Base-by-base conservation (phyloP, 2,888 invertebrate genomes). In the Beris morrisii region DNA sequence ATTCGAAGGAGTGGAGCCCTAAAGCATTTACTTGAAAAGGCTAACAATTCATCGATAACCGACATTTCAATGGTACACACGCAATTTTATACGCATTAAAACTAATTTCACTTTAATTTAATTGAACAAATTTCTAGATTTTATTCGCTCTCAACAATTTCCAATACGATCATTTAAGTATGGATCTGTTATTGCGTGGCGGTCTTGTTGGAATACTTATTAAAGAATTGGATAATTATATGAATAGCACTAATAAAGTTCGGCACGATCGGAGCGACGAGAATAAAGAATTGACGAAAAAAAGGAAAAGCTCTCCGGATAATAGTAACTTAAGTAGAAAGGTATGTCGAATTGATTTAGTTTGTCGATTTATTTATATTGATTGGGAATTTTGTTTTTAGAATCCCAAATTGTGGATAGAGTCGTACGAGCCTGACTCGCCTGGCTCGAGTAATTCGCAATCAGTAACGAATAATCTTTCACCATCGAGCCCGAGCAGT, bases 191-290 rank as follows among this genome's bases (percentile, higher is more conserved):
- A 82, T 77, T 84, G 65, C 80, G 83, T 73, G 84, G 84, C 71
- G 85, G 84, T 64, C 80, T 82, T 65, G 83, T 84, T 4, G 79
- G 83, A 1, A 81, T 84, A 70, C 73, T 86, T 64, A 78, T 85
- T 15, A 80, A 81, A 64, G 79, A 82, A 48, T 73, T 86, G 32
- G 80, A 78, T 63, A 73, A 72, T 12, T 80, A 76, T 70, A 57
- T 80, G 46, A 77, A 75, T 44, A 76, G 76, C 38, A 74, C 79
- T 50, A 79, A 79, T 61, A 80, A 79, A 28, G 74, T 75, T 63
- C 75, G 77, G 13, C 76, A 75, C 56, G 75, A 73, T 31, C 77
- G 78, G 5, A 74, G 76, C 1, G 78, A 79, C 22, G 80, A 80
- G 63, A 77, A 76, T 15, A 71, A 75, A 30, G 22, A 64, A 30